These are phyloP conservation scores for Garrulus glandarius DNA, from an alignment of 2,797 vertebrate genomes.

Conservation along the genomic window DNA sequence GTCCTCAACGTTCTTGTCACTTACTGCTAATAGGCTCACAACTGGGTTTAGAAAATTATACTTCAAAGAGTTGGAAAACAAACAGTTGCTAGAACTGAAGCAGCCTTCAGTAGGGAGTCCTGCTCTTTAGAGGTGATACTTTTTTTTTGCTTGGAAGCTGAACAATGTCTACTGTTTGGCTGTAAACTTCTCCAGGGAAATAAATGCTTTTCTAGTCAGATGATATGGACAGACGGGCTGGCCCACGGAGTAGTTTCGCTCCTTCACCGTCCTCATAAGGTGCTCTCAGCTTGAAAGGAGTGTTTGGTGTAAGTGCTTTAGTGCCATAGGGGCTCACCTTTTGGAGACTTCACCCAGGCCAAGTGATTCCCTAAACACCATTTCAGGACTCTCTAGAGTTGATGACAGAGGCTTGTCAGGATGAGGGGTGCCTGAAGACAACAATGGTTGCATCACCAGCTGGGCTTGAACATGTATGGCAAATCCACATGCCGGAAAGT, in stretches of 20 bases:
- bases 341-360: background rate
- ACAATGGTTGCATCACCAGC: slow-evolving; percentile 14
- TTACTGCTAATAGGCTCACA: background rate
- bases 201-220: background rate
- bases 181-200: background rate
- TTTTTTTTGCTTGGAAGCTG: background rate
- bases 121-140: background rate
- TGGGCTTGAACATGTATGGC: slow-evolving; percentile 41
- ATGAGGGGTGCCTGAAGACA: slow-evolving; percentile 17
- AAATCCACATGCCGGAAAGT: slow-evolving; percentile 43
- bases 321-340: background rate
- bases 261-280: background rate
- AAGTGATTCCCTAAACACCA: background rate
- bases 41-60: background rate
- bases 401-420: slow-evolving; percentile 27
- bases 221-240: background rate
- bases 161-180: background rate
- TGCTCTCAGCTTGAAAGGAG: slow-evolving; percentile 4
- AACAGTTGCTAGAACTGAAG: background rate
- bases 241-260: background rate
- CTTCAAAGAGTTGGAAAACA: background rate
- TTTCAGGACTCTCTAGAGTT: slow-evolving; percentile 28
- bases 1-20: background rate
- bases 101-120: background rate
- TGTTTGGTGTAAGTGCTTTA: background rate